These are phyloP conservation scores for Pelodiscus sinensis DNA, from an alignment of 2,113 vertebrate genomes.

Conservation along the genomic window DNA sequence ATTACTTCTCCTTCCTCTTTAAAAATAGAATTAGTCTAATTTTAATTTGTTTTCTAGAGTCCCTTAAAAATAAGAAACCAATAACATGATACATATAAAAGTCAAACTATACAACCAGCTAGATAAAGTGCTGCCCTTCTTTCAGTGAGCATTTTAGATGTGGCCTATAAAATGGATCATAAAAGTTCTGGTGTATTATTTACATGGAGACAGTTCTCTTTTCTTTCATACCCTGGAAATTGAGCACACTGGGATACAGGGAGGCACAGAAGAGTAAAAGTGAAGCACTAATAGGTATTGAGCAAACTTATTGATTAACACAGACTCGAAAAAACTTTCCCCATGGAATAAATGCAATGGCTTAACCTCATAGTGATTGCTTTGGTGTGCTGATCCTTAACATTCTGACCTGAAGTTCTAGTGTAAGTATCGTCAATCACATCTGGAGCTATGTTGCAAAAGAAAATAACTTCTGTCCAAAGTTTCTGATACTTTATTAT, in stretches of 20 bases:
- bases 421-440: background rate
- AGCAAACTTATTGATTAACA: constrained; percentile 1
- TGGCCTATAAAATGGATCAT: constrained; percentile 54
- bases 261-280: background rate
- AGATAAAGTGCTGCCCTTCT: constrained; percentile 36
- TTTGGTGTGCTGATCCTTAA: background rate
- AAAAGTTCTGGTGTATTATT: constrained; percentile 68
- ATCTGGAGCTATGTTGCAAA: background rate
- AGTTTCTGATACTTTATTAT: background rate
- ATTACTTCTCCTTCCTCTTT: background rate
- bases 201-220: constrained; percentile 65
- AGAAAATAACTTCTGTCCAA: rapidly evolving
- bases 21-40: constrained; percentile 27
- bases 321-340: background rate
- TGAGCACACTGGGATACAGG: constrained; percentile 1
- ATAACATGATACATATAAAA: constrained; percentile 59
- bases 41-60: constrained; percentile 37
- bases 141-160: constrained; percentile 69
- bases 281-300: background rate
- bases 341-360: rapidly evolving
- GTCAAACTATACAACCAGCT: constrained; percentile 44
- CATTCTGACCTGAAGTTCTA: rapidly evolving
- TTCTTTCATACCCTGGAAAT: constrained; percentile 16
- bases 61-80: constrained; percentile 57
- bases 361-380: rapidly evolving